Evolutionary conservation across 2,888 invertebrate genomes (phyloP), one percentile per base, ranked within the genome.

Genomic region (Drosophila incognita): DNA sequence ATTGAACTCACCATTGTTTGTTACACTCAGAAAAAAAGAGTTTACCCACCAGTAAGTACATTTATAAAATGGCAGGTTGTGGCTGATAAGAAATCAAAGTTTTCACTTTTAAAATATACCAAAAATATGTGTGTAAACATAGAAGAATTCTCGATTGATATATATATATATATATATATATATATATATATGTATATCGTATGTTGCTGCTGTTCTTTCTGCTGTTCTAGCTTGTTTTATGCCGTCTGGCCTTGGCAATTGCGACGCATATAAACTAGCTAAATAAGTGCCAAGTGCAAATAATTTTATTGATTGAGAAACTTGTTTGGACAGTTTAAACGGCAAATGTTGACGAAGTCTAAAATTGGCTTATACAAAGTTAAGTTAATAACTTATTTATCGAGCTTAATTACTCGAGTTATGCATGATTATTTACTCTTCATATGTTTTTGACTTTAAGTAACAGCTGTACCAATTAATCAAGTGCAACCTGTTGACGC

Each of bases 181-280:
- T 31, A 31, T 10, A 33, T 33, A 10, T 33, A 10, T 33, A 31
- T 31, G 8, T 8, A 31, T 31, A 8, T 31, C 3, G 4, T 33
- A 33, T 33, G 46, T 40, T 33, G n/a, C 21, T 65, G n/a, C 31
- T 56, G 40, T 61, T 52, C 38, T 59, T 49, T 21, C 6, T 74
- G 31, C 53, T n/a, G n/a, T n/a, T n/a, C n/a, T n/a, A n/a, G n/a
- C n/a, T n/a, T 35, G 38, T 48, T 67, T 74, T 33, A 61, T 54
- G 57, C 33, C 29, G 73, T 77, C 69, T 76, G 59, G 62, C 52
- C 73, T 74, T 71, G 54, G 64, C 73, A 67, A 67, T 71, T 66
- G 74, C 51, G 69, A 52, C 38, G 62, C 61, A 74, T 77, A 49
- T 57, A 54, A 77, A 62, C 62, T 51, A 51, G 53, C 21, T 65